Evolutionary conservation across 1,140 invertebrate genomes (phyloP).

Genomic region (Phymorhynchus buccinoides): DNA sequence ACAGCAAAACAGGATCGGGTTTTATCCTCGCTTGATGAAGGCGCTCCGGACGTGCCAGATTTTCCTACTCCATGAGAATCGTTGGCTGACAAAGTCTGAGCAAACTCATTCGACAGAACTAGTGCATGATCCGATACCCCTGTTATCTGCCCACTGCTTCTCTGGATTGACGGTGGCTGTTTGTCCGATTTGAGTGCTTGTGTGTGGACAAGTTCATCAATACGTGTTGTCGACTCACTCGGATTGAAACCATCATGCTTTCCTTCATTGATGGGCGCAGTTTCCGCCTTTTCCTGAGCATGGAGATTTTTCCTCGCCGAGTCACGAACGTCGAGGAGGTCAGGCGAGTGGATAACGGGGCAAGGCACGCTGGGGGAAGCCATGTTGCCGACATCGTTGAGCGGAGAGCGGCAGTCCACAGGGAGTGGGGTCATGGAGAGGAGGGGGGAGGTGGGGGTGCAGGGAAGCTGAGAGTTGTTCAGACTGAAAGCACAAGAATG

Average conservation of each 20-base stretch:
- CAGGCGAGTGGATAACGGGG: neutral
- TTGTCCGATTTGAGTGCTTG: no score
- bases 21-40: no score
- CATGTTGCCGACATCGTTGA: slow-evolving; percentile 25
- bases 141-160: no score
- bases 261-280: neutral
- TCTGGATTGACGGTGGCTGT: no score
- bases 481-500: neutral
- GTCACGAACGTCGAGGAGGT: neutral
- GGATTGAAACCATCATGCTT: neutral
- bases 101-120: no score
- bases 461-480: neutral
- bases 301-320: neutral
- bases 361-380: neutral
- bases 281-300: neutral
- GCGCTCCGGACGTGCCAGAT: no score
- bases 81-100: no score
- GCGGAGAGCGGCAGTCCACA: neutral
- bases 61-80: no score
- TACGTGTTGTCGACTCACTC: neutral
- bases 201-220: no score
- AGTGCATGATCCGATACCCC: no score
- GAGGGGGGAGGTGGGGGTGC: neutral
- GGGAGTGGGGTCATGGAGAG: neutral
- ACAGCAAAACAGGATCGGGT: no score